These are phyloP conservation scores for Hydroisotoma schaefferi DNA, from an alignment of 2,888 invertebrate genomes.

Conservation along the genomic window DNA sequence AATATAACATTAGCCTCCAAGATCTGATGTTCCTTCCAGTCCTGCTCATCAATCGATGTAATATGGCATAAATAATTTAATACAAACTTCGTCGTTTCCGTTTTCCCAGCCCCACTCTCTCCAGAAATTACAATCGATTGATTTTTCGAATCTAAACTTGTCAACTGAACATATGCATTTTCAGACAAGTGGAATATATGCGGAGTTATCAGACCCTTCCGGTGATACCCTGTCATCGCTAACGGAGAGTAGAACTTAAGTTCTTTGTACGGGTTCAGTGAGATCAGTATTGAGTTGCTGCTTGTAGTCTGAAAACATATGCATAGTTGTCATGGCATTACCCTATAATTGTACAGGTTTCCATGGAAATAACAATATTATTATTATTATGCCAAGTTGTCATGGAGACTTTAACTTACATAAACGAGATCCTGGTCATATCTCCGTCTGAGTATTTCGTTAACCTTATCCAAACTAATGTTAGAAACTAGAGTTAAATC, in stretches of 20 bases:
- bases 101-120: slow-evolving; percentile 86
- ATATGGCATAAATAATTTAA: slow-evolving; percentile 87
- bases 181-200: background rate
- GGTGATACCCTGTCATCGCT: too few relatives aligned
- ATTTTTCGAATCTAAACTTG: background rate
- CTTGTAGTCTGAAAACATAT: slow-evolving; percentile 73
- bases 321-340: background rate
- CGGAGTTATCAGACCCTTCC: background rate
- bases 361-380: background rate
- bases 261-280: slow-evolving; percentile 91
- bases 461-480: slow-evolving; percentile 84
- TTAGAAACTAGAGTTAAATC: slow-evolving; percentile 62
- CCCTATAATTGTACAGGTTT: background rate
- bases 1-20: slow-evolving; percentile 88
- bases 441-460: slow-evolving; percentile 61
- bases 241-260: background rate
- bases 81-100: slow-evolving; percentile 87
- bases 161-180: background rate
- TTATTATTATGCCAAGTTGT: too few relatives aligned
- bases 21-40: slow-evolving; percentile 95
- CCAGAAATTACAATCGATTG: slow-evolving; percentile 14
- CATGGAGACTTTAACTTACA: slow-evolving; percentile 61
- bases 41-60: slow-evolving; percentile 72
- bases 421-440: slow-evolving; percentile 81
- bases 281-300: slow-evolving; percentile 78